Base-by-base conservation (phyloP, 2,888 invertebrate genomes). In the Meta bourneti region DNA sequence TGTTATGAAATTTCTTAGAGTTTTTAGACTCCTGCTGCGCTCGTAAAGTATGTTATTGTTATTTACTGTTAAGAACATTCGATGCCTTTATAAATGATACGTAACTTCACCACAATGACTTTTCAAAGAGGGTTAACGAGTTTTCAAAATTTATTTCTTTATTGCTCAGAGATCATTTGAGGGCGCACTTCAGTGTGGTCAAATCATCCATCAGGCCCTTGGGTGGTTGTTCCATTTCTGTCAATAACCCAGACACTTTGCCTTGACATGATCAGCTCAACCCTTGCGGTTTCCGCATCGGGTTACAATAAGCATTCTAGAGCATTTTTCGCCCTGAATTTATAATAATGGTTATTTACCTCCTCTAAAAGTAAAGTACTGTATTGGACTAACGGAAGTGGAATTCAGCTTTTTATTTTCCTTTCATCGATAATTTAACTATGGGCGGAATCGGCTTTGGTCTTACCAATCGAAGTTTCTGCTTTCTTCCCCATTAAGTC, bases 221-320 rank as follows among this genome's bases (percentile, higher is more conserved):
- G 48, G 80, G 80, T 85, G 19, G 85, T 61, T 81, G 90, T n/a
- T 69, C 90, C 81, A 90, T 34, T 80, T 90, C 61, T 85, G 85
- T 84, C 90, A 90, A 85, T 75, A 79, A 54, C 78, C 34, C 34
- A 51, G 79, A 79, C 84, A 90, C 80, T 84, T 80, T 79, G 72
- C 90, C 90, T 90, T 90, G 90, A 90, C 79, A 90, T 90, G 79
- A 83, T 82, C 82, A 70, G 51, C 82, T 70, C 54, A 70, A 82
- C 77, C 70, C 78, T 83, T 83, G 77, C 52, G 51, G 77, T 70
- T 89, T 81, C 54, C 89, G 75, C 71, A 84, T 84, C 61, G 13
- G 61, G 74, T 75, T 7, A 61, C 61, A 61, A 61, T 61, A 9
- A 16, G 13, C 61, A 61, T 16, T 61, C 61, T 61, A 61, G 61